Conservation (phyloP, 2,797 vertebrate genomes). For the Rallus crepitans region DNA sequence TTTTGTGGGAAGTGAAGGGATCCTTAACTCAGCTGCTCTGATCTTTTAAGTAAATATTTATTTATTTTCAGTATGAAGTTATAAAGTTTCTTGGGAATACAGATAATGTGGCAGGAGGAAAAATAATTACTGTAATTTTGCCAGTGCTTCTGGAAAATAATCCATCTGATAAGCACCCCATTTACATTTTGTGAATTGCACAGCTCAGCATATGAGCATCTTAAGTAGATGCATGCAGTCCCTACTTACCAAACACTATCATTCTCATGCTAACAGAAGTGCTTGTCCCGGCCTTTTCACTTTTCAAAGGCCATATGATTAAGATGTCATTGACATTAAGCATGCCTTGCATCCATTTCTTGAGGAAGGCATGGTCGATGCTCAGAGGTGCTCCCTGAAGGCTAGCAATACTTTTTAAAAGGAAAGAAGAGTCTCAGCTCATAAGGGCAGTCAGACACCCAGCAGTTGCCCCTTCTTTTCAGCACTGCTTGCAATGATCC, state of each 20-base stretch:
- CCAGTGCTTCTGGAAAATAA: conserved; percentile 60
- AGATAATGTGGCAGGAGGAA: conserved; percentile 57
- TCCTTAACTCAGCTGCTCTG: conserved; percentile 40
- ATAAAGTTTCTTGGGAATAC: conserved; percentile 60
- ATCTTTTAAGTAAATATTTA: conserved; percentile 64
- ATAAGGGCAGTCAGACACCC: not conserved
- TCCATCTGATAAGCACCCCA: conserved; percentile 46
- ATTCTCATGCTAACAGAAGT: not conserved
- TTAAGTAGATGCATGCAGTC: not conserved
- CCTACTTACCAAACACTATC: not conserved
- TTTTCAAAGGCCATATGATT: conserved; percentile 7
- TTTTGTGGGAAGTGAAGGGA: not conserved
- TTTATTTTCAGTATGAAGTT: conserved; percentile 58
- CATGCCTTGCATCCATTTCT: not conserved
- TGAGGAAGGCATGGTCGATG: not conserved
- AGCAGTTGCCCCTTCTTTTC: not conserved
- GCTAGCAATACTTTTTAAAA: not conserved
- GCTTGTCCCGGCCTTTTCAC: not conserved
- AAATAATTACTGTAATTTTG: conserved; percentile 68
- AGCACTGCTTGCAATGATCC: not conserved
- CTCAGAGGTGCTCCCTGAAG: not conserved
- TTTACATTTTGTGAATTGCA: conserved; percentile 58
- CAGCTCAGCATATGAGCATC: conserved; percentile 10
- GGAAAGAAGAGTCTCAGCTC: not conserved
- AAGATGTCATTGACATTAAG: not conserved